Conservation (phyloP, 2,888 invertebrate species). For the Alloscopus bannaensis region DNA sequence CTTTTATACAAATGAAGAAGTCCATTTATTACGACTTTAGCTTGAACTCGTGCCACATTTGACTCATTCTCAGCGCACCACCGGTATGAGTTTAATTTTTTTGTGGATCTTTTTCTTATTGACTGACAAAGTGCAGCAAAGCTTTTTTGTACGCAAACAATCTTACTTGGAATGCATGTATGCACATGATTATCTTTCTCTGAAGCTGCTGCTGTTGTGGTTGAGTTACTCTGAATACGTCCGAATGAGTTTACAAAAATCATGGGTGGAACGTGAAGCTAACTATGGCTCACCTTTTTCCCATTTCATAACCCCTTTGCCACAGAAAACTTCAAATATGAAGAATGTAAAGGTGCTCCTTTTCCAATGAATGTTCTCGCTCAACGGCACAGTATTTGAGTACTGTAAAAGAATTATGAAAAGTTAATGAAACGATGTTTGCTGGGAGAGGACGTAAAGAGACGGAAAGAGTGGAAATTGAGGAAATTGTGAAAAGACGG, state of each 20-base stretch:
- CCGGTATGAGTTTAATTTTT: conserved; percentile 12
- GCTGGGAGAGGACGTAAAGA: too few relatives aligned
- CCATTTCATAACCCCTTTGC: neutral
- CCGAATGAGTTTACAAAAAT: conserved; percentile 57
- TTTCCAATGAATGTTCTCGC: too few relatives aligned
- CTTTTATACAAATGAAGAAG: neutral
- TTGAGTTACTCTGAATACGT: conserved; percentile 45
- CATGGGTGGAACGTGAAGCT: conserved; percentile 50
- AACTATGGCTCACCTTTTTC: conserved; percentile 3
- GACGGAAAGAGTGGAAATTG: conserved; percentile 58
- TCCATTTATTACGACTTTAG: neutral
- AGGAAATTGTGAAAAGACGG: conserved; percentile 42
- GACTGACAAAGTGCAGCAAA: conserved; percentile 44
- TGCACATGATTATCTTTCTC: conserved; percentile 9
- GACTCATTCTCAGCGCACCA: conserved; percentile 41
- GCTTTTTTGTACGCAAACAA: conserved; percentile 26
- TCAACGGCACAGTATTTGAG: too few relatives aligned
- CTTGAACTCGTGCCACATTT: conserved; percentile 59
- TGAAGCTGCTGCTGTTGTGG: conserved; percentile 27
- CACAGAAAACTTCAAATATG: too few relatives aligned
- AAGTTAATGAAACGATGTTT: too few relatives aligned
- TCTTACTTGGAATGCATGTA: conserved; percentile 21
- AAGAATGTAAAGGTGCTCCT: too few relatives aligned
- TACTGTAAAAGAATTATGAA: too few relatives aligned
- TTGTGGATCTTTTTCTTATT: conserved; percentile 27